Conservation (phyloP, 2,888 invertebrate species). For the Leucozona laternaria region DNA sequence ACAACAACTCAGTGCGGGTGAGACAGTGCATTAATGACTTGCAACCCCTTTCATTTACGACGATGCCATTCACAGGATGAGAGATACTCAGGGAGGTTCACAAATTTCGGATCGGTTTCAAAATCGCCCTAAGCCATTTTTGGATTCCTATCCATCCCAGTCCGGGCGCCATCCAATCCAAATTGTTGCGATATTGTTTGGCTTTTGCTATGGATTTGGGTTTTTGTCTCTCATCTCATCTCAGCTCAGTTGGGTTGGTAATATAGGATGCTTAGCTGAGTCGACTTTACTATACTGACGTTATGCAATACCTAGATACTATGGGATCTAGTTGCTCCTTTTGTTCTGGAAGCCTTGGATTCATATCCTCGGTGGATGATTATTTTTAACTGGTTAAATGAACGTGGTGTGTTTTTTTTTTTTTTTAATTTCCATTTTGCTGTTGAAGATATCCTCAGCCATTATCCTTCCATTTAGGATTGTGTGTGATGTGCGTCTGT, state of each 20-base stretch:
- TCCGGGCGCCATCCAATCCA: slow-evolving; percentile 56
- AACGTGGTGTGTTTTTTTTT: slow-evolving; percentile 62
- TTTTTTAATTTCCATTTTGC: background rate
- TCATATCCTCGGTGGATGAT: slow-evolving; percentile 50
- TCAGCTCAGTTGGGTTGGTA: too few species aligned
- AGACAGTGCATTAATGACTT: slow-evolving; percentile 76
- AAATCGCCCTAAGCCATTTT: slow-evolving; percentile 74
- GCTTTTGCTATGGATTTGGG: background rate
- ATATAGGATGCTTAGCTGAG: slow-evolving; percentile 52
- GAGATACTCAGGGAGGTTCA: slow-evolving; percentile 60
- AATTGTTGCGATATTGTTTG: slow-evolving; percentile 55
- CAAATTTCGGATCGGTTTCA: slow-evolving; percentile 74
- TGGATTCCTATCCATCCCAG: slow-evolving; percentile 67
- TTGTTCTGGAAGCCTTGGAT: slow-evolving; percentile 43
- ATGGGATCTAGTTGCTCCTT: slow-evolving; percentile 61
- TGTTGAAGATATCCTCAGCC: slow-evolving; percentile 62
- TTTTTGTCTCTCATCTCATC: slow-evolving; percentile 24
- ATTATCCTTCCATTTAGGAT: slow-evolving; percentile 60
- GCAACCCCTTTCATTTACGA: slow-evolving; percentile 71
- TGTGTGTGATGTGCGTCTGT: slow-evolving; percentile 48
- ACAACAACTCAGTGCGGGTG: slow-evolving; percentile 60
- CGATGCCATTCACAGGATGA: slow-evolving; percentile 40
- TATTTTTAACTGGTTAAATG: slow-evolving; percentile 76
- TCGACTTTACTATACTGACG: slow-evolving; percentile 34
- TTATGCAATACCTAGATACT: slow-evolving; percentile 68